These are phyloP conservation scores for Seriola dumerili DNA, from an alignment of 2,113 vertebrate genomes.

Conservation along the genomic window DNA sequence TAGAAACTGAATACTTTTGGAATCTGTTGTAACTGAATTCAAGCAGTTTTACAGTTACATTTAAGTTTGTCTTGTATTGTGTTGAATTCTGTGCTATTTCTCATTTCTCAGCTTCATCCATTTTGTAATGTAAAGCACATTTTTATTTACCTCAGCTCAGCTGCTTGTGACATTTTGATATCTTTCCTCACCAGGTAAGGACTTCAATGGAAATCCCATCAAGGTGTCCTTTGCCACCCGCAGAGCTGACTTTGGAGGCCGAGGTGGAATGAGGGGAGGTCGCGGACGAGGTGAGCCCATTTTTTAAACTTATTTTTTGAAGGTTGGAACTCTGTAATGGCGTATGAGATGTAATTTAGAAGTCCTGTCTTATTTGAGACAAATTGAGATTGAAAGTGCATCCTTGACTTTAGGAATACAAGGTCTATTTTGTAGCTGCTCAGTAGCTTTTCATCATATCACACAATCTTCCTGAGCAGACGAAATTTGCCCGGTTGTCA, in stretches of 20 bases:
- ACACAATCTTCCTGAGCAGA: too few species aligned
- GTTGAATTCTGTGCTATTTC: neutral
- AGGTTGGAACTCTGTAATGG: neutral
- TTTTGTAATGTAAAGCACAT: neutral
- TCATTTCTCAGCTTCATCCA: neutral
- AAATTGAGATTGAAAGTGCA: neutral
- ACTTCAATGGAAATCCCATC: constrained; percentile 91
- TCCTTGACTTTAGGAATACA: neutral
- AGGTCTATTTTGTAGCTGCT: neutral
- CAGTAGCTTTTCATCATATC: neutral
- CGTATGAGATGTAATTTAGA: too few species aligned
- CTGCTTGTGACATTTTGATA: neutral
- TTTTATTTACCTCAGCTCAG: neutral
- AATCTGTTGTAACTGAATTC: neutral
- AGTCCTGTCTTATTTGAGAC: neutral
- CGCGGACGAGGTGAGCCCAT: constrained; percentile 83
- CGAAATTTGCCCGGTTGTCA: too few species aligned
- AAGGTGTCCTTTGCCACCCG: constrained; percentile 93
- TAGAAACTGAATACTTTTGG: too few species aligned
- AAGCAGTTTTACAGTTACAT: neutral
- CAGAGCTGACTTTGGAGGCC: constrained; percentile 90
- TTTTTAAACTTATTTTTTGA: neutral
- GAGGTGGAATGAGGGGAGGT: constrained; percentile 87
- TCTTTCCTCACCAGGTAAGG: constrained; percentile 84
- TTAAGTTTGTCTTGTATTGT: neutral